These are phyloP conservation scores for Epinephelus lanceolatus DNA, from an alignment of 2,113 vertebrate genomes.

Conservation along the genomic window DNA sequence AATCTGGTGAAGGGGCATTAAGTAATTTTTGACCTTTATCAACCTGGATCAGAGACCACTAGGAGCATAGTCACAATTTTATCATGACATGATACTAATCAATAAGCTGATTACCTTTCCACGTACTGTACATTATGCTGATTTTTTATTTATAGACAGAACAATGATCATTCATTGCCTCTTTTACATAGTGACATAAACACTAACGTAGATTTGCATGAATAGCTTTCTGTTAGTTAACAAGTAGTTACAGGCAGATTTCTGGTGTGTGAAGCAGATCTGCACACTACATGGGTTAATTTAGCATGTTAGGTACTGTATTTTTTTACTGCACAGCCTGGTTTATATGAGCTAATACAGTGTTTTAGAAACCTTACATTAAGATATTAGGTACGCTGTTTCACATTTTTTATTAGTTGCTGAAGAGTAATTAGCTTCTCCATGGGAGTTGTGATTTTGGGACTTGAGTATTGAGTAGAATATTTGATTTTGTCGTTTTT, in stretches of 20 bases:
- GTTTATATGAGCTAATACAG: neutral
- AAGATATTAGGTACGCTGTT: neutral
- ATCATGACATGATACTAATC: conserved; percentile 10
- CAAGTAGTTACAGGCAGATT: conserved; percentile 4
- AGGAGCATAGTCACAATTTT: neutral
- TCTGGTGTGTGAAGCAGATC: neutral
- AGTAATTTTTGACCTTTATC: conserved; percentile 15
- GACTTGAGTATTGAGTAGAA: conserved; percentile 4
- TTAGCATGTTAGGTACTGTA: conserved; percentile 23
- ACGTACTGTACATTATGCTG: conserved; percentile 4
- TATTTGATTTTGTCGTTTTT: neutral
- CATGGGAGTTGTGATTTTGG: neutral
- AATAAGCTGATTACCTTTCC: conserved; percentile 17
- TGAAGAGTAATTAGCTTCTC: neutral
- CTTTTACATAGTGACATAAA: neutral
- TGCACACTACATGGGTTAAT: neutral
- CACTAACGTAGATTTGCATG: conserved; percentile 21
- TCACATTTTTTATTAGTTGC: neutral
- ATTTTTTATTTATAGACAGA: conserved; percentile 4
- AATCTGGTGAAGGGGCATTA: conserved; percentile 32
- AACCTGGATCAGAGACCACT: conserved; percentile 4
- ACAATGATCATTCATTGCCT: neutral
- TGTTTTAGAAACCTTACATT: neutral
- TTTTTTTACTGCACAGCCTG: conserved; percentile 4
- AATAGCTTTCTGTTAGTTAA: conserved; percentile 4